Evolutionary conservation across 92 coral and sea anemone genomes (phyloP).

Genomic region (Paragorgia papillata): DNA sequence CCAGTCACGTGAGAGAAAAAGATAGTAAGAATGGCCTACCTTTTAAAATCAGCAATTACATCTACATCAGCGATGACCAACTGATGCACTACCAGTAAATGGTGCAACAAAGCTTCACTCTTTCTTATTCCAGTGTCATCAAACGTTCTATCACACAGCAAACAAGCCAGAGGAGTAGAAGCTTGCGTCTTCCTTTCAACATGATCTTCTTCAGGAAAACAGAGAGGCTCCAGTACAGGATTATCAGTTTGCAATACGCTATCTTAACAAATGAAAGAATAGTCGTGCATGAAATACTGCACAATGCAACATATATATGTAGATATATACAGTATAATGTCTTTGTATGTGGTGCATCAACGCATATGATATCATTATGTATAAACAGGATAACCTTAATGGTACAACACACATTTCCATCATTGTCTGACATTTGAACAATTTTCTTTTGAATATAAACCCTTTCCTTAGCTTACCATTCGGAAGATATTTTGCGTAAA

Average conservation of each 20-base stretch:
- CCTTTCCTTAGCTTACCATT: too few relatives aligned
- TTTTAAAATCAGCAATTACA: constrained; percentile 81
- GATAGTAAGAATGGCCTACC: constrained; percentile 49
- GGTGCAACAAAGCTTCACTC: constrained; percentile 84
- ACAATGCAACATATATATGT: too few relatives aligned
- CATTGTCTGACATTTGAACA: too few relatives aligned
- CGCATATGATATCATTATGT: too few relatives aligned
- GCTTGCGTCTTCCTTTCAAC: neutral
- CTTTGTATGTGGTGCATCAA: too few relatives aligned
- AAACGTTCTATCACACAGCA: constrained; percentile 88
- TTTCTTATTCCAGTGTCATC: constrained; percentile 71
- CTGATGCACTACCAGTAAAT: constrained; percentile 84
- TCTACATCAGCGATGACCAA: constrained; percentile 89
- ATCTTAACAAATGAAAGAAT: neutral
- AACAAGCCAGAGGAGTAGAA: constrained; percentile 51
- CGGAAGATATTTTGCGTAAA: too few relatives aligned
- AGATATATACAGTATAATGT: too few relatives aligned
- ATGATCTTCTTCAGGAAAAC: constrained; percentile 31
- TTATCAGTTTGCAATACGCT: neutral
- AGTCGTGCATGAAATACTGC: too few relatives aligned
- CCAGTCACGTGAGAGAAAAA: too few relatives aligned
- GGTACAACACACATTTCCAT: too few relatives aligned
- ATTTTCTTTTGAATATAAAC: too few relatives aligned
- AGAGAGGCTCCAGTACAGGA: constrained; percentile 32
- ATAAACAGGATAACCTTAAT: too few relatives aligned